Percentiles rank a stretch among this genome's conserved stretches.
phyloP scores from a whole-genome alignment of 1,140 invertebrate species.

The Atta cephalotes region DNA sequence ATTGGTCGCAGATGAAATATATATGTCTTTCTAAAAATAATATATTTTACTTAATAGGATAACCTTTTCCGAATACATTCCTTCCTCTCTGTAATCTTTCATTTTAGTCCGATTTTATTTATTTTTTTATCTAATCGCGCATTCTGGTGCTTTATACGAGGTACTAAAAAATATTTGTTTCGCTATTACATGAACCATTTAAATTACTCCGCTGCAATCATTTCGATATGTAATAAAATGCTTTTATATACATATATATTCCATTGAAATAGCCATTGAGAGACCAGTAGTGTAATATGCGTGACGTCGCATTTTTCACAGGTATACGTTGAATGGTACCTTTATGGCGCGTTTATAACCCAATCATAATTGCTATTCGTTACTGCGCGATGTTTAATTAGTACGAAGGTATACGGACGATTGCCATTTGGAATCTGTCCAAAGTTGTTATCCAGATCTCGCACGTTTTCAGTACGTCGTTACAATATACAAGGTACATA shows the following conservation, averaged over 20 bases:
- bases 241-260: background rate
- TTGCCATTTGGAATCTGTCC: constrained; percentile 46
- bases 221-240: background rate
- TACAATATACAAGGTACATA: background rate
- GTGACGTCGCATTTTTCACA: background rate
- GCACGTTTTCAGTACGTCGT: constrained; percentile 31
- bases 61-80: background rate
- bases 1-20: background rate
- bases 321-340: background rate
- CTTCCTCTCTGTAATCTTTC: background rate
- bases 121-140: background rate
- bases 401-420: constrained; percentile 15
- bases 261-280: background rate
- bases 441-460: constrained; percentile 57
- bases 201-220: background rate
- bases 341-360: background rate
- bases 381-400: background rate
- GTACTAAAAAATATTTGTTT: background rate
- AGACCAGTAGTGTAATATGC: background rate
- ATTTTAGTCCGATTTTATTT: background rate
- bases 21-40: background rate
- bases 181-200: background rate
- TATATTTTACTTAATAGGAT: background rate
- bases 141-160: background rate
- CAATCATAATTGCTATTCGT: constrained; percentile 41